These are phyloP conservation scores for Galbula dea DNA, from an alignment of 2,113 vertebrate species.

Conservation along the genomic window DNA sequence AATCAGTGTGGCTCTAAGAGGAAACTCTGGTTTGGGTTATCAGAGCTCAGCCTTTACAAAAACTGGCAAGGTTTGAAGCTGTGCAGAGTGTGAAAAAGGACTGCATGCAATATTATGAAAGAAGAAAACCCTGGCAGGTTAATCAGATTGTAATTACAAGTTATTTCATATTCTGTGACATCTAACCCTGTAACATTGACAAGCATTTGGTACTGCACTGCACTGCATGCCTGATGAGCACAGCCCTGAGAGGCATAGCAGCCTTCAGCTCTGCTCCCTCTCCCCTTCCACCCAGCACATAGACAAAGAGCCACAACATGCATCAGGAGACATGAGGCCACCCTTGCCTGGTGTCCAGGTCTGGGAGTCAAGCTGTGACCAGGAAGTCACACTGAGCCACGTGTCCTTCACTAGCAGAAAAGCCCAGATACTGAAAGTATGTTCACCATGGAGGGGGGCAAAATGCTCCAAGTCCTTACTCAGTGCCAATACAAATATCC, in stretches of 20 bases:
- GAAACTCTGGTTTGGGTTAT: background rate
- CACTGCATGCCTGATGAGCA: background rate
- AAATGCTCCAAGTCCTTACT: background rate
- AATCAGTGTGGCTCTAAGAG: background rate
- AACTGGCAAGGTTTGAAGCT: background rate
- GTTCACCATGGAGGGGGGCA: fast-evolving
- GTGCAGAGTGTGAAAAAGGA: background rate
- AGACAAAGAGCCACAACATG: fast-evolving
- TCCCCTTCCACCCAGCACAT: background rate
- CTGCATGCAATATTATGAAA: background rate
- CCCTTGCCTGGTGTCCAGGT: background rate
- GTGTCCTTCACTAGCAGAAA: background rate
- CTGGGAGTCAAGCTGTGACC: fast-evolving
- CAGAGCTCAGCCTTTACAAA: background rate
- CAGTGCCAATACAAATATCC: background rate
- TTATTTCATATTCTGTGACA: slow-evolving; percentile 12
- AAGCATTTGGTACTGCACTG: background rate
- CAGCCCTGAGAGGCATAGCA: background rate
- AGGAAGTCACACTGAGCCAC: background rate
- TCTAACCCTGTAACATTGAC: background rate
- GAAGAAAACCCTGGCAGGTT: slow-evolving; percentile 14
- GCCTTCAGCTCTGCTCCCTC: background rate
- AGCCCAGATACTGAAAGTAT: background rate
- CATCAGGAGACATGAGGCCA: background rate
- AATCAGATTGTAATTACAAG: background rate